Conservation (phyloP, 2,888 invertebrate species). For the Drosophila mettleri region DNA sequence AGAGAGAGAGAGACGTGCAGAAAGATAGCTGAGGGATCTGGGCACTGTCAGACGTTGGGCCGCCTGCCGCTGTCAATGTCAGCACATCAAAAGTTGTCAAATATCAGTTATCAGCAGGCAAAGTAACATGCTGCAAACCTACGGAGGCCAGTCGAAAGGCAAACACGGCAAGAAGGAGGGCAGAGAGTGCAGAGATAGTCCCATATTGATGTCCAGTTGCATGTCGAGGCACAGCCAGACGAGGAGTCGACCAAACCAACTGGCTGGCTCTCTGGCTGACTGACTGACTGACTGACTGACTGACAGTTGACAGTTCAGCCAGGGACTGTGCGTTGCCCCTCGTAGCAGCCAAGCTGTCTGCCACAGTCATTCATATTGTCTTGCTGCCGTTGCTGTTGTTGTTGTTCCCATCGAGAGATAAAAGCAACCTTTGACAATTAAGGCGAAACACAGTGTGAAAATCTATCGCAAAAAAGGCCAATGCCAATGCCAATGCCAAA, state of each 20-base stretch:
- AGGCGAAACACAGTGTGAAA: constrained; percentile 65
- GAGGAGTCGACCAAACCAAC: constrained; percentile 42
- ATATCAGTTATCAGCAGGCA: constrained; percentile 79
- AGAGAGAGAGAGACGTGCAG: background rate
- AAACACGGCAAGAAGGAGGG: background rate
- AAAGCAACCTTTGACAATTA: constrained; percentile 73
- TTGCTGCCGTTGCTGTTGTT: constrained; percentile 30
- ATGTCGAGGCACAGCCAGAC: constrained; percentile 32
- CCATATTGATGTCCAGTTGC: constrained; percentile 69
- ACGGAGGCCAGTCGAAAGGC: constrained; percentile 7
- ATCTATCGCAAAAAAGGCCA: constrained; percentile 49
- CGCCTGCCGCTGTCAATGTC: constrained; percentile 76
- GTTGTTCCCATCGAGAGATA: constrained; percentile 51
- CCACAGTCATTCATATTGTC: constrained; percentile 44
- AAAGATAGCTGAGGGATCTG: constrained; percentile 12
- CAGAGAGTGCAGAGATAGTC: constrained; percentile 44
- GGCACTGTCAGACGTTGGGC: constrained; percentile 55
- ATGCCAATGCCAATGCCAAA: constrained; percentile 42
- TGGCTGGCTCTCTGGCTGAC: no score
- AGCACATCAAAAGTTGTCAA: constrained; percentile 81
- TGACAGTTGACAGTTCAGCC: constrained; percentile 78
- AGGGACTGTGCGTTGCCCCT: constrained; percentile 39
- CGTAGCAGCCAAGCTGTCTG: constrained; percentile 72
- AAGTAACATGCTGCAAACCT: constrained; percentile 69
- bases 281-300: constrained; percentile 59